These are phyloP conservation scores for Hippasteria phrygiana DNA, from an alignment of 53 echinoderm and acorn worm species.

Conservation along the genomic window DNA sequence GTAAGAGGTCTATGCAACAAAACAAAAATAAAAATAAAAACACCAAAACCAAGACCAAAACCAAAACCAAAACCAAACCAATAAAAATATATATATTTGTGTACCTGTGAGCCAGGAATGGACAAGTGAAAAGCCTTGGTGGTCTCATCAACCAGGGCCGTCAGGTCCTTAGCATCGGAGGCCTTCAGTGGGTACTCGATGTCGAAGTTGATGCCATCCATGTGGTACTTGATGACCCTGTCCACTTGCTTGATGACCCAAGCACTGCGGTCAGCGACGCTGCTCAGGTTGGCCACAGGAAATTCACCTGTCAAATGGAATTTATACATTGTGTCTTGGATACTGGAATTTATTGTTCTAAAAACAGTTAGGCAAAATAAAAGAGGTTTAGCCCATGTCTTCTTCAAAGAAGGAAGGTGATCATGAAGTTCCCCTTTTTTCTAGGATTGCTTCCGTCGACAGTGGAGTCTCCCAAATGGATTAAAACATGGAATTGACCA, in stretches of 20 bases:
- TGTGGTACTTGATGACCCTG: conserved; percentile 59
- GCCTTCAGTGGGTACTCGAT: conserved; percentile 78
- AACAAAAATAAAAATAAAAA: too few species aligned
- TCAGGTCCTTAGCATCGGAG: conserved; percentile 71
- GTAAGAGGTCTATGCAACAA: too few species aligned
- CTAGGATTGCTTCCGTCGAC: too few species aligned
- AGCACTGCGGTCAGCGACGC: conserved; percentile 52
- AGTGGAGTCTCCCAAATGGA: too few species aligned
- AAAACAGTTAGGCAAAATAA: too few species aligned
- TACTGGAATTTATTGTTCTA: background rate
- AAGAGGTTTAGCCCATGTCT: too few species aligned
- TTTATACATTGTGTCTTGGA: background rate
- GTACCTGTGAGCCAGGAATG: conserved; percentile 89
- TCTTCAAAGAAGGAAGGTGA: too few species aligned
- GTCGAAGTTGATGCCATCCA: conserved; percentile 97
- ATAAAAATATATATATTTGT: background rate
- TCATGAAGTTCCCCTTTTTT: too few species aligned
- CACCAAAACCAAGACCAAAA: too few species aligned
- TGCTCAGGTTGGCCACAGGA: conserved; percentile 44
- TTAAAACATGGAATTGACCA: too few species aligned
- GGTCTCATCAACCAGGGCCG: conserved; percentile 75
- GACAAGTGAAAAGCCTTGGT: conserved; percentile 78
- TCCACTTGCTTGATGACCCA: conserved; percentile 81
- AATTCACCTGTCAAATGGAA: conserved; percentile 12
- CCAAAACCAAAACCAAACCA: too few species aligned